These are phyloP conservation scores for Drosophila macrospina DNA, from an alignment of 2,888 invertebrate genomes.

Conservation along the genomic window DNA sequence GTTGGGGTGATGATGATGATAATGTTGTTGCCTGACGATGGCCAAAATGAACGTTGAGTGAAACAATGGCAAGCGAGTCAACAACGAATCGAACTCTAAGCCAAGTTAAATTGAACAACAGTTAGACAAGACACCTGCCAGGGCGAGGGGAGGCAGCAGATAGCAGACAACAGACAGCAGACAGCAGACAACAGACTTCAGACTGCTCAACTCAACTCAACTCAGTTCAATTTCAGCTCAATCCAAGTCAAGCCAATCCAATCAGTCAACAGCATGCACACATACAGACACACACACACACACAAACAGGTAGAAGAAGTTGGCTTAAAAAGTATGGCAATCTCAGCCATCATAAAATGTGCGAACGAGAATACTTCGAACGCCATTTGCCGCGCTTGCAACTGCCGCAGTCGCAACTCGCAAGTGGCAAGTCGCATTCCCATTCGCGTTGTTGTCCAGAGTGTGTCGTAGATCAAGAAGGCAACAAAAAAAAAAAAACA, in stretches of 20 bases:
- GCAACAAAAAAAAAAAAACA: slow-evolving; percentile 15
- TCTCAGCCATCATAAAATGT: slow-evolving; percentile 77
- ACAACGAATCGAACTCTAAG: slow-evolving; percentile 12
- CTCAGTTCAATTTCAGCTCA: neutral
- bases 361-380: slow-evolving; percentile 63
- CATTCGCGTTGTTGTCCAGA: slow-evolving; percentile 30
- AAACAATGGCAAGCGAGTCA: slow-evolving; percentile 35
- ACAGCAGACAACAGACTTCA: neutral
- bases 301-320: slow-evolving; percentile 19
- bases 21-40: slow-evolving; percentile 30
- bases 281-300: slow-evolving; percentile 37
- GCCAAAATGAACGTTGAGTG: slow-evolving; percentile 22
- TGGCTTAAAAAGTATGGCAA: slow-evolving; percentile 73
- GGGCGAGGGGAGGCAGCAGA: neutral
- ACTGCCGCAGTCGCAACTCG: slow-evolving; percentile 18
- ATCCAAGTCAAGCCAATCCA: slow-evolving; percentile 71
- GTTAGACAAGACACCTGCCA: slow-evolving; percentile 54
- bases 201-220: neutral
- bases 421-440: slow-evolving; percentile 16
- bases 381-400: slow-evolving; percentile 58
- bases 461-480: slow-evolving; percentile 73
- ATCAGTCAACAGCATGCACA: slow-evolving; percentile 68
- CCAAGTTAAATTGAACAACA: slow-evolving; percentile 8
- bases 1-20: slow-evolving; percentile 28
- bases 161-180: neutral